phyloP scores from a whole-genome alignment of 2,113 vertebrate genomes.

The Loxodonta africana region DNA sequence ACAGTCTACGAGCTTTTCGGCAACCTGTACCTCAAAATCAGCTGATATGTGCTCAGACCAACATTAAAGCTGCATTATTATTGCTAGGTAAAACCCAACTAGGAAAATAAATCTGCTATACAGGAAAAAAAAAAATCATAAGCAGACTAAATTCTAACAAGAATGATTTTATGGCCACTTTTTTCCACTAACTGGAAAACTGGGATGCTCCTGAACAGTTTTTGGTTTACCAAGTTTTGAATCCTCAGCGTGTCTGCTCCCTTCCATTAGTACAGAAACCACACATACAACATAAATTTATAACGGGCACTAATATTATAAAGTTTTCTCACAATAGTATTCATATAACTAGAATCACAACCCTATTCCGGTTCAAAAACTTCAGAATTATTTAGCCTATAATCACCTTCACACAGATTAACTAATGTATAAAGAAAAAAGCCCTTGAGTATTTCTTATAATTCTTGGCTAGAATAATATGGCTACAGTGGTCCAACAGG shows the following conservation, averaged over 20 bases:
- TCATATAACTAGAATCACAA: constrained; percentile 12
- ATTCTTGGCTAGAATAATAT: constrained; percentile 21
- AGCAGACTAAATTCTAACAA: not conserved
- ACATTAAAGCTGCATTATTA: constrained; percentile 4
- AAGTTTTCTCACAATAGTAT: not conserved
- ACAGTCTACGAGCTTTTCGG: not conserved
- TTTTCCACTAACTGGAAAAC: not conserved
- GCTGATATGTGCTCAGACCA: not conserved
- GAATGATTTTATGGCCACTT: not conserved
- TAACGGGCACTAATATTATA: constrained; percentile 11
- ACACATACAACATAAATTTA: constrained; percentile 26
- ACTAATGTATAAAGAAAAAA: constrained; percentile 27
- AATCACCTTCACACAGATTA: not conserved
- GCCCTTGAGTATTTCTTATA: not conserved
- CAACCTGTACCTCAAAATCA: constrained; percentile 2
- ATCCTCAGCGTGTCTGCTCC: not conserved
- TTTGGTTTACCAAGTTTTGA: not conserved
- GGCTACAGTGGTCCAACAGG: not conserved
- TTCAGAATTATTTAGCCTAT: constrained; percentile 46
- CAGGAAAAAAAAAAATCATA: constrained; percentile 15
- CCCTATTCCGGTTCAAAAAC: not conserved
- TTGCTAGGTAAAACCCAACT: constrained; percentile 22
- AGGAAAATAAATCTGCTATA: constrained; percentile 18
- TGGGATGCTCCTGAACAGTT: not conserved
- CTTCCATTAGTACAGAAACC: not conserved